Percentiles rank a stretch among this genome's conserved stretches.
Conservation (phyloP, 2,888 invertebrate species). For the Hirtodrosophila confusa region DNA sequence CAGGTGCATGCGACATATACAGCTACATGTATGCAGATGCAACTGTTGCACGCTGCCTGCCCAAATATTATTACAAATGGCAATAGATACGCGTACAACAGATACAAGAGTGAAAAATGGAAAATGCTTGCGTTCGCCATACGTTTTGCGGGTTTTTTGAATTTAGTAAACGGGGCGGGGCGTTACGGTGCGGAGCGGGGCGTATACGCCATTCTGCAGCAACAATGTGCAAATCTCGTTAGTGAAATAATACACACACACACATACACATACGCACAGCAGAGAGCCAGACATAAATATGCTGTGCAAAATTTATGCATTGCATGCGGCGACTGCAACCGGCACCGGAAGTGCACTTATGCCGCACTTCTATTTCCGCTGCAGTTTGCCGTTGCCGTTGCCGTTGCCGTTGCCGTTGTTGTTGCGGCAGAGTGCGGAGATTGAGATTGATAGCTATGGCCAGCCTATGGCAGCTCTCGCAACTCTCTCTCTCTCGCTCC, state of each 20-base stretch:
- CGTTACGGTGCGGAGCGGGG: neutral
- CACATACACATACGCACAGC: constrained; percentile 7
- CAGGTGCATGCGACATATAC: constrained; percentile 46
- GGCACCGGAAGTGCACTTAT: constrained; percentile 72
- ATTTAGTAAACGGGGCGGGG: constrained; percentile 17
- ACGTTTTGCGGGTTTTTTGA: constrained; percentile 41
- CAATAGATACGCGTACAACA: constrained; percentile 48
- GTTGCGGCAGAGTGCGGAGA: constrained; percentile 32
- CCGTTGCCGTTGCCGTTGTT: constrained; percentile 32
- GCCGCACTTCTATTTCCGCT: constrained; percentile 76
- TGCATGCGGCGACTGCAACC: constrained; percentile 43
- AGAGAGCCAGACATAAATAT: constrained; percentile 35
- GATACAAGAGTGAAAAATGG: constrained; percentile 62
- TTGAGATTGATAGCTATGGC: constrained; percentile 59
- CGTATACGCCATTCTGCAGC: constrained; percentile 22
- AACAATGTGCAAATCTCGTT: constrained; percentile 66
- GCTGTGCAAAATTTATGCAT: constrained; percentile 45
- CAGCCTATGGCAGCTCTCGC: constrained; percentile 15
- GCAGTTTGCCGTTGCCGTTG: constrained; percentile 33
- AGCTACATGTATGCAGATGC: constrained; percentile 24
- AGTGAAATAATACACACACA: constrained; percentile 40
- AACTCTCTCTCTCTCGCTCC: neutral
- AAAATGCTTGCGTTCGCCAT: constrained; percentile 47
- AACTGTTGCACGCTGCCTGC: constrained; percentile 51
- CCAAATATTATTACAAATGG: constrained; percentile 67